Evolutionary conservation across 2,888 invertebrate species (phyloP).

Genomic region (Troides aeacus): DNA sequence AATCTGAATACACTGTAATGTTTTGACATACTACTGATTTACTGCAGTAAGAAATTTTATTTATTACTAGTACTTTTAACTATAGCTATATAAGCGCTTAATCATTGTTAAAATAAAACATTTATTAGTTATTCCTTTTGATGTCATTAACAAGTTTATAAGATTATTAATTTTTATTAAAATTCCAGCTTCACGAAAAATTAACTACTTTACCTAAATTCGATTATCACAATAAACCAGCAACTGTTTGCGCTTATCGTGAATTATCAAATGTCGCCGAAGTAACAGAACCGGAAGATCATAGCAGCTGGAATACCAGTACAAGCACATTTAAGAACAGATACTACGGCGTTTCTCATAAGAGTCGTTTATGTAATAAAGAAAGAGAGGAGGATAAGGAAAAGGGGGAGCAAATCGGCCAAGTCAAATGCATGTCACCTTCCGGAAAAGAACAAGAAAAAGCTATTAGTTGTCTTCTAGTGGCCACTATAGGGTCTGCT

Average conservation of each 20-base stretch:
- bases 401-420: background rate
- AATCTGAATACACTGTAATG: too few relatives aligned
- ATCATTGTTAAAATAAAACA: too few relatives aligned
- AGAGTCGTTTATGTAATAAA: conserved; percentile 13
- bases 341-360: conserved; percentile 43
- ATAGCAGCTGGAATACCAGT: conserved; percentile 35
- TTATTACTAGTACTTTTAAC: too few relatives aligned
- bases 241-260: conserved; percentile 49
- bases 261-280: conserved; percentile 58
- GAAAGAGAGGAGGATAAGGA: background rate
- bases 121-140: background rate
- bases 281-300: conserved; percentile 51
- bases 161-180: background rate
- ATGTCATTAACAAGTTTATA: background rate
- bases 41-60: too few relatives aligned
- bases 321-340: conserved; percentile 40
- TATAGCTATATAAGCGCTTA: too few relatives aligned
- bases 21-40: too few relatives aligned
- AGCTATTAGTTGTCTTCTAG: conserved; percentile 46
- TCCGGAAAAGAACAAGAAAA: conserved; percentile 41
- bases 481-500: conserved; percentile 50
- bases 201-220: conserved; percentile 50
- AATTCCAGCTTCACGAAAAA: conserved; percentile 61
- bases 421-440: conserved; percentile 38
- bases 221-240: conserved; percentile 48